Percentiles rank a stretch among this genome's conserved stretches.
These are phyloP conservation scores for Trichechus manatus DNA, from an alignment of 2,113 vertebrate genomes.

Conservation along the genomic window DNA sequence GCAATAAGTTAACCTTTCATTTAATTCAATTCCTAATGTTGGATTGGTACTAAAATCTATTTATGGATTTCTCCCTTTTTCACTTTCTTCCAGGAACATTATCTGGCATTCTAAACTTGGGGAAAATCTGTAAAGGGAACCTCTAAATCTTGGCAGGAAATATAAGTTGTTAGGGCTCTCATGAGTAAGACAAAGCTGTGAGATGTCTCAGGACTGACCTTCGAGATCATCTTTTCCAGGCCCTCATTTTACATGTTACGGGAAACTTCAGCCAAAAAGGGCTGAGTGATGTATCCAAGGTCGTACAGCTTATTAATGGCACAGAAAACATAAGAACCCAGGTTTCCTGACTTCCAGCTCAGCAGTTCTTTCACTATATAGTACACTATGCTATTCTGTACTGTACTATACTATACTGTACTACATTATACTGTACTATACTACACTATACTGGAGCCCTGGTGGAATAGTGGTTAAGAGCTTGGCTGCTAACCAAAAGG, in stretches of 20 bases:
- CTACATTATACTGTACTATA: background rate
- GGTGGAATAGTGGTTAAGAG: no score
- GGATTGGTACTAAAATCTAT: conserved; percentile 78
- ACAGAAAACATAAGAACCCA: conserved; percentile 18
- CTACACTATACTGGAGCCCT: background rate
- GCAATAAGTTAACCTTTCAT: conserved; percentile 72
- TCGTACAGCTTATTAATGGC: conserved; percentile 29
- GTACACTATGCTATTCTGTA: background rate
- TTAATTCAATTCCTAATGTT: conserved; percentile 73
- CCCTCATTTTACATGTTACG: conserved; percentile 67
- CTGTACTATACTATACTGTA: background rate
- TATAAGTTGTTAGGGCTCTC: conserved; percentile 71
- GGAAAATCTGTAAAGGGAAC: conserved; percentile 75
- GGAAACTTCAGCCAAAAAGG: conserved; percentile 55
- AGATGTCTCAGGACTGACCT: conserved; percentile 76
- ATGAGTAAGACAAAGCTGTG: conserved; percentile 75
- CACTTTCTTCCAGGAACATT: conserved; percentile 79
- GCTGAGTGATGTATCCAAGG: conserved; percentile 52
- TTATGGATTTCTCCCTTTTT: conserved; percentile 67
- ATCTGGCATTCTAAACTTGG: conserved; percentile 77
- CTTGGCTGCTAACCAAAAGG: no score
- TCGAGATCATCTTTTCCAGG: conserved; percentile 73
- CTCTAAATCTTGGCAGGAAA: conserved; percentile 78
- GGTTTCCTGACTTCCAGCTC: conserved; percentile 44
- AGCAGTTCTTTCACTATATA: background rate